Conservation (phyloP, 1,140 invertebrate genomes). For the Eubasilissa regina region DNA sequence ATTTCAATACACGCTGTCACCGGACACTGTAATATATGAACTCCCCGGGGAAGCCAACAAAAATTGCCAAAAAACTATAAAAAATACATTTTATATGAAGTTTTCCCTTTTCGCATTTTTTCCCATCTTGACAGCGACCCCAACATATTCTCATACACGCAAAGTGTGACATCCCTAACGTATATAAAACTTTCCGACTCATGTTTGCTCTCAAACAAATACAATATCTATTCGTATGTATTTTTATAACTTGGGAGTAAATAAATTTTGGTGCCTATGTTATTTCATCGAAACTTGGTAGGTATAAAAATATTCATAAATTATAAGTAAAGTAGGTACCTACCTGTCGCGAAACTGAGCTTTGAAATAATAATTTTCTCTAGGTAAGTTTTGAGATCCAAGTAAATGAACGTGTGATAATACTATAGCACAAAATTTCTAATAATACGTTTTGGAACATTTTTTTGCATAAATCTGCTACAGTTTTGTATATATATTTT, state of each 20-base stretch:
- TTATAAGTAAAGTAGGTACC: no score
- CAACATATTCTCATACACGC: slow-evolving; percentile 43
- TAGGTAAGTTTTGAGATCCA: no score
- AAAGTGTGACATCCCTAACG: slow-evolving; percentile 33
- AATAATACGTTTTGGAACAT: no score
- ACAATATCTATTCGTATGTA: not conserved
- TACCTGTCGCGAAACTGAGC: no score
- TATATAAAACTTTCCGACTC: slow-evolving; percentile 28
- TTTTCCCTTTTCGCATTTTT: slow-evolving; percentile 54
- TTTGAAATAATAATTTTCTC: no score
- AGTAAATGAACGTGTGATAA: no score
- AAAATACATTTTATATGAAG: slow-evolving; percentile 61
- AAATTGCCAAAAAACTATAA: slow-evolving; percentile 61
- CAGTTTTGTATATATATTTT: no score
- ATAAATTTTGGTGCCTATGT: not conserved
- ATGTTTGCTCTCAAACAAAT: slow-evolving; percentile 15
- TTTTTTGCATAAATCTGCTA: no score
- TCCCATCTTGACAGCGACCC: slow-evolving; percentile 49
- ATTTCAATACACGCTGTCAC: slow-evolving; percentile 60
- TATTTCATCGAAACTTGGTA: no score
- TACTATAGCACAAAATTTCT: no score
- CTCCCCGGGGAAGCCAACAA: slow-evolving; percentile 54
- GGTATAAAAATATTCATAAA: no score
- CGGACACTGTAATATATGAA: slow-evolving; percentile 61
- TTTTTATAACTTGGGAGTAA: not conserved